Evolutionary conservation across 2,888 invertebrate genomes (phyloP).

Genomic region (Eupithecia vulgata): DNA sequence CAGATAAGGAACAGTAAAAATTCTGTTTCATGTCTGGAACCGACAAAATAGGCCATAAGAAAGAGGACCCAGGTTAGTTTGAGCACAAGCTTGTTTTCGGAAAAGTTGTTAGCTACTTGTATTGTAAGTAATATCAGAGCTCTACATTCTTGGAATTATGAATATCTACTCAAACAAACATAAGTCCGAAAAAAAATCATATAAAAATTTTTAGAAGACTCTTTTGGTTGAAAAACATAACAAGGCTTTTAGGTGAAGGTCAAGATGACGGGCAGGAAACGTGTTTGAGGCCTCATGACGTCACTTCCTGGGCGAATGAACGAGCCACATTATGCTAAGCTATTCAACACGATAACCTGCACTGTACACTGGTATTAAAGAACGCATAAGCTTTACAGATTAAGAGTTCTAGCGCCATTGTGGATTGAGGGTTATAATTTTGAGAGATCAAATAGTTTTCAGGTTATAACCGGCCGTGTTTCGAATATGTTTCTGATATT

Average conservation of each 20-base stretch:
- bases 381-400: slow-evolving; percentile 56
- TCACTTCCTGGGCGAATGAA: slow-evolving; percentile 74
- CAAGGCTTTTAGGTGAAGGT: slow-evolving; percentile 76
- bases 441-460: slow-evolving; percentile 39
- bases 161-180: background rate
- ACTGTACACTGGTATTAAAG: slow-evolving; percentile 61
- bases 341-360: slow-evolving; percentile 64
- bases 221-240: slow-evolving; percentile 34
- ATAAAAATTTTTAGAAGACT: background rate
- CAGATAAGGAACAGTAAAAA: no score
- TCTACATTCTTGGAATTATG: background rate
- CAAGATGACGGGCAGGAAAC: slow-evolving; percentile 68
- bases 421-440: slow-evolving; percentile 49
- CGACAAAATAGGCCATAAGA: no score
- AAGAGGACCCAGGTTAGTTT: no score
- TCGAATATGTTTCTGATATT: slow-evolving; percentile 24
- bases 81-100: no score
- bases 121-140: no score
- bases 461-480: slow-evolving; percentile 34
- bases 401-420: slow-evolving; percentile 50
- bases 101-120: no score
- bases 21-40: no score
- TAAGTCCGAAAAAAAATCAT: background rate
- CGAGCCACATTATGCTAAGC: slow-evolving; percentile 57
- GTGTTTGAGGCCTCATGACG: slow-evolving; percentile 68